Conservation (phyloP, 2,797 vertebrate species). For the Xenentodon cancila region DNA sequence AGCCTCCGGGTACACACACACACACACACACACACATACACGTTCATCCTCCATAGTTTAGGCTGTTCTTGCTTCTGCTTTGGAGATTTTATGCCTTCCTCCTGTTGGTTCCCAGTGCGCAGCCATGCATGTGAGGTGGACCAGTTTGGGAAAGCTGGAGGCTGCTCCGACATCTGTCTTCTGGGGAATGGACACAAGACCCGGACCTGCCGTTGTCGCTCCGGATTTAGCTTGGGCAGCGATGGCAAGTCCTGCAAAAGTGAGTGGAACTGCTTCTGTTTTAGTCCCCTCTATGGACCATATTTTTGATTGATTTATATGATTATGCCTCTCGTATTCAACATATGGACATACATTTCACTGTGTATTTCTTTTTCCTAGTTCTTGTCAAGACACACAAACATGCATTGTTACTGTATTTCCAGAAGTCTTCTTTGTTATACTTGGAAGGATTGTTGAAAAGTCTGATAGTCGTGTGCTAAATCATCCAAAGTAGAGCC, state of each 20-base stretch:
- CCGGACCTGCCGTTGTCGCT: slow-evolving; percentile 94
- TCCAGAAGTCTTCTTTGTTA: too few species aligned
- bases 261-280: slow-evolving; percentile 74
- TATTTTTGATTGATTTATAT: too few species aligned
- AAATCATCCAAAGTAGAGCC: too few species aligned
- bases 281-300: too few species aligned
- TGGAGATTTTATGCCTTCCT: not conserved
- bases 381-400: too few species aligned
- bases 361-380: too few species aligned
- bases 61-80: not conserved
- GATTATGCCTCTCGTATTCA: too few species aligned
- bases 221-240: slow-evolving; percentile 95
- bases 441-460: too few species aligned
- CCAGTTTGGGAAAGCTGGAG: slow-evolving; percentile 91
- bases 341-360: too few species aligned
- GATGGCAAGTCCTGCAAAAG: slow-evolving; percentile 98
- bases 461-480: too few species aligned
- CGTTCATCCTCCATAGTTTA: too few species aligned
- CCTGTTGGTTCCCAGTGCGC: slow-evolving; percentile 80
- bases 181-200: slow-evolving; percentile 96
- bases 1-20: slow-evolving; percentile 87
- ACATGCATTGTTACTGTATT: too few species aligned
- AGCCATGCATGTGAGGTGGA: slow-evolving; percentile 95
- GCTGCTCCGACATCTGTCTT: slow-evolving; percentile 97
- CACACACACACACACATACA: not conserved